Base-by-base conservation (phyloP, 2,888 invertebrate genomes). In the Caenorhabditis sulstoni region DNA sequence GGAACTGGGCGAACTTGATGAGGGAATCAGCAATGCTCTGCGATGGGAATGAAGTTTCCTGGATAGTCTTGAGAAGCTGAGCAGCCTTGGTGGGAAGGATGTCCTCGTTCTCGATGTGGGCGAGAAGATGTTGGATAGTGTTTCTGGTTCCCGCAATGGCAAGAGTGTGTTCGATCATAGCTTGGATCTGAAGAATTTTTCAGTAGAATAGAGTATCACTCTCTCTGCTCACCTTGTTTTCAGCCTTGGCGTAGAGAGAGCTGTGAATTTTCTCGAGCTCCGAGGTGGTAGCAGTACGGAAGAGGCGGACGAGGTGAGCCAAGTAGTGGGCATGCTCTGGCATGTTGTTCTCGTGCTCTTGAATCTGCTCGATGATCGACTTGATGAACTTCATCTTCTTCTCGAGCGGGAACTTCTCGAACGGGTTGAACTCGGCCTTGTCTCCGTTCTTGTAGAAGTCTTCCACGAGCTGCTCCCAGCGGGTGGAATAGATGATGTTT, bases 91-190 rank as follows among this genome's bases (percentile, higher is more conserved):
- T 12, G 49, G 81, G 74, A 20, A 58, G 20, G 67, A 84, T 70
- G 45, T 74, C 45, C 39, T 47, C 45, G 29, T 75, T 29, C 23
- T 79, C 22, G 57, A 83, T 66, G 49, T 81, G 78, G 20, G 80
- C 59, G 44, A 81, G 53, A 70, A 84, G 74, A 44, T 81, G 74
- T 45, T 81, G 65, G 52, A 86, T 65, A 70, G 83, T 83, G 74
- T 78, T 74, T 39, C 77, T 71, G 47, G 86, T 82, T 73, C 85
- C 86, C 29, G 86, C 82, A 22, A 82, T 44, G 50, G 86, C 86
- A 22, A 84, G 77, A 12, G 81, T 75, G 50, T 83, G 75, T 39
- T 76, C 71, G 44, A 87, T 67, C 23, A 88, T 29, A 12, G 78
- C 80, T 57, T 76, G 78, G 49, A 75, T 55, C 75, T 75, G 66